Base-by-base conservation (phyloP, 2,888 invertebrate species). In the Orthonychiurus folsomi region DNA sequence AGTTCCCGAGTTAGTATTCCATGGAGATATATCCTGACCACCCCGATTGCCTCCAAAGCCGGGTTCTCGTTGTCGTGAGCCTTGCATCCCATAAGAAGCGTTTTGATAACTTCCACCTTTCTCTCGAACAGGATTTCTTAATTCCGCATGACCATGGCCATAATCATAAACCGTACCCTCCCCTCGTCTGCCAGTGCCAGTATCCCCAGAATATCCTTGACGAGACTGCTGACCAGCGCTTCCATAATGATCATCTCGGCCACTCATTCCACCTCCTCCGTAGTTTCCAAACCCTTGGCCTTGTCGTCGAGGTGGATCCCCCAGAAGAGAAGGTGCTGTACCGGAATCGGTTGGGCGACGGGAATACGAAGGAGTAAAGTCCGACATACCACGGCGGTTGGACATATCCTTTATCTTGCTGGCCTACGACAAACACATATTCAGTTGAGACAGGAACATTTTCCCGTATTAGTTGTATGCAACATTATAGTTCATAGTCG, bases 151-250 rank as follows among this genome's bases (percentile, higher is more conserved):
- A 1, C 24, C 27, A 12, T 25, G 2, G 25, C 18, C 9, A 26
- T 23, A 27, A n/a, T 25, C 2, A 56, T n/a, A 12, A 5, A 26
- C 58, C 23, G 18, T 12, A 15, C 55, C 61, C 2, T 18, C 27
- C 24, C 63, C 37, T 28, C 48, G 24, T 24, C 28, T 58, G n/a
- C 50, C 37, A 24, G 52, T 12, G 18, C 54, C 59, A 48, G 53
- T 15, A 26, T 23, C 37, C 2, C 53, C 62, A 54, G 52, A 62
- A 37, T 26, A 52, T 15, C 50, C 56, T 15, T 60, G 25, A 15
- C 21, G 23, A 9, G 15, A 27, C 23, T 60, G n/a, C n/a, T n/a
- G n/a, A n/a, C n/a, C n/a, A n/a, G n/a, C n/a, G n/a, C n/a, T n/a
- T n/a, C 37, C 37, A 37, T 37, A 37, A 37, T 37, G 5, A 37